Evolutionary conservation across 2,888 invertebrate species (phyloP).

Genomic region (Phengaris alcon): DNA sequence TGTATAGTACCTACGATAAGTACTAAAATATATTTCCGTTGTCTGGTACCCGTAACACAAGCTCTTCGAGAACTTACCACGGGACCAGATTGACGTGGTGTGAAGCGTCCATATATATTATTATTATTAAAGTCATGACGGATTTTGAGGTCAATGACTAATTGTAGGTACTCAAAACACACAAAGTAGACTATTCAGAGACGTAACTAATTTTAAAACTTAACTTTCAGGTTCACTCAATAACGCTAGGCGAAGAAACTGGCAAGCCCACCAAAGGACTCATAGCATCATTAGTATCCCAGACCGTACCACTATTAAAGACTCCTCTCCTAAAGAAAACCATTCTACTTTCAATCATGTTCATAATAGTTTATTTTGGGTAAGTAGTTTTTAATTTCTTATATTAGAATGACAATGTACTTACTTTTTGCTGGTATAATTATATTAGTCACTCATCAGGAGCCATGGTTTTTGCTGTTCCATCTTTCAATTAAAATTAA

Average conservation of each 20-base stretch:
- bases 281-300: constrained; percentile 53
- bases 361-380: constrained; percentile 74
- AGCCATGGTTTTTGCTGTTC: background rate
- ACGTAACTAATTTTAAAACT: background rate
- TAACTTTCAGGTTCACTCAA: constrained; percentile 50
- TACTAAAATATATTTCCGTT: too few species aligned
- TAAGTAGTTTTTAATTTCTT: constrained; percentile 41
- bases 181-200: background rate
- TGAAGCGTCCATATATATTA: too few species aligned
- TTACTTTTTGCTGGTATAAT: too few species aligned
- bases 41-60: too few species aligned
- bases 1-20: too few species aligned
- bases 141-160: background rate
- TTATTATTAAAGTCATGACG: too few species aligned
- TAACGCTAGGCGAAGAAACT: constrained; percentile 52
- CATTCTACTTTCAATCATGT: constrained; percentile 69
- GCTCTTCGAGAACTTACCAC: too few species aligned
- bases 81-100: too few species aligned
- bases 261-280: constrained; percentile 43
- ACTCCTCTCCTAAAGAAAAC: constrained; percentile 75
- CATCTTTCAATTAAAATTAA: background rate
- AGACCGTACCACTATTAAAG: constrained; percentile 74
- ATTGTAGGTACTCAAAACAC: too few species aligned
- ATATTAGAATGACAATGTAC: too few species aligned
- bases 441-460: background rate